Conservation (phyloP, 2,113 vertebrate species). For the Megaceryle maxima region DNA sequence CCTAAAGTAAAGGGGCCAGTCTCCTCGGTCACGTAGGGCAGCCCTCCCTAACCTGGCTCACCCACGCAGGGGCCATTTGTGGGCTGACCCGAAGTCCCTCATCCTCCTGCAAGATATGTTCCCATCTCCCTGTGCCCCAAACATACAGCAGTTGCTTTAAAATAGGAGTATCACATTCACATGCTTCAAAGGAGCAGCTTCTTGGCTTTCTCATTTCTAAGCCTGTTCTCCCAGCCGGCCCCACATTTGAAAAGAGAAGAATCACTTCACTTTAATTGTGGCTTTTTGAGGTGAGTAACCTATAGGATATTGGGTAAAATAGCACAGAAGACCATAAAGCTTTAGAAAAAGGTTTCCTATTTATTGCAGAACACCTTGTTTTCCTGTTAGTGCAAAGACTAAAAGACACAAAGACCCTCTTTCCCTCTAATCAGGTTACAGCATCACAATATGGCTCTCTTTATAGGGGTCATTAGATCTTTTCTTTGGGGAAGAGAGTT, state of each 20-base stretch:
- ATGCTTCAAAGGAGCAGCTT: not conserved
- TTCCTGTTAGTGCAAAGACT: not conserved
- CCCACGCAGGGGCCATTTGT: not conserved
- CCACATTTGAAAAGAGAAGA: not conserved
- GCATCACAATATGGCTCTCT: constrained; percentile 34
- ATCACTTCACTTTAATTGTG: not conserved
- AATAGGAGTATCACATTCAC: not conserved
- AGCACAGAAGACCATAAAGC: constrained; percentile 20
- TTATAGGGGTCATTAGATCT: constrained; percentile 61
- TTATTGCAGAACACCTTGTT: constrained; percentile 55
- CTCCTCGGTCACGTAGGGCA: not conserved
- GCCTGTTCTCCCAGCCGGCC: not conserved
- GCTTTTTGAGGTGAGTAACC: not conserved
- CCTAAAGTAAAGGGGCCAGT: not conserved
- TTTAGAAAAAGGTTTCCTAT: constrained; percentile 14
- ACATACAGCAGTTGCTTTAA: not conserved
- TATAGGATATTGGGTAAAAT: not conserved
- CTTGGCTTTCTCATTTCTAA: not conserved
- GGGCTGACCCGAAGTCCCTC: not conserved
- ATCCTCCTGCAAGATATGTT: fast-evolving
- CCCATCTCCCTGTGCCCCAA: not conserved
- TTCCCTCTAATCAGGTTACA: constrained; percentile 53
- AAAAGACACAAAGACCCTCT: constrained; percentile 26
- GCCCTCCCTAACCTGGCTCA: not conserved
- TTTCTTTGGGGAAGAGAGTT: constrained; percentile 21